Conservation (phyloP, 1,140 invertebrate genomes). For the Orussus abietinus region DNA sequence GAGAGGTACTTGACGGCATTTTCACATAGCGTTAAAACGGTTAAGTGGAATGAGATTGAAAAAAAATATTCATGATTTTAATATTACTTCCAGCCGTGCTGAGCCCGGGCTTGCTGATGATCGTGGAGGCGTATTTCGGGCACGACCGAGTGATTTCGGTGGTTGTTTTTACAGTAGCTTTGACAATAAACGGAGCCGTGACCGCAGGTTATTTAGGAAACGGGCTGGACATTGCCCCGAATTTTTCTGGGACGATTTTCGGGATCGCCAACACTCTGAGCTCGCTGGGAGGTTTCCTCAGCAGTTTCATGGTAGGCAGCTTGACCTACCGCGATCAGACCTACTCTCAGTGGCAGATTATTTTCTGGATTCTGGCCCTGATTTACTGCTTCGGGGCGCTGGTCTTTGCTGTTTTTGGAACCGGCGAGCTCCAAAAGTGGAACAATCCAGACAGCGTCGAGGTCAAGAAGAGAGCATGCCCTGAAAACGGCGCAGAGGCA, state of each 20-base stretch:
- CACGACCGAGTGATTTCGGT: slow-evolving; percentile 66
- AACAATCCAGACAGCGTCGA: slow-evolving; percentile 43
- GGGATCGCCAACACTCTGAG: slow-evolving; percentile 87
- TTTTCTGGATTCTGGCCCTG: slow-evolving; percentile 76
- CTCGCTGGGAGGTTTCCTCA: slow-evolving; percentile 82
- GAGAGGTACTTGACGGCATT: too few relatives aligned
- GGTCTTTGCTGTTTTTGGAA: slow-evolving; percentile 66
- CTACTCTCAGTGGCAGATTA: slow-evolving; percentile 74
- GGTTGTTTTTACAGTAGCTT: slow-evolving; percentile 68
- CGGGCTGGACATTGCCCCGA: slow-evolving; percentile 84
- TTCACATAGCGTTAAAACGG: too few relatives aligned
- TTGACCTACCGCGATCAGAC: slow-evolving; percentile 74
- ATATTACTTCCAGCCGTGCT: slow-evolving; percentile 55
- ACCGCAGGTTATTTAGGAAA: slow-evolving; percentile 86
- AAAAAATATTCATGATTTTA: slow-evolving; percentile 4
- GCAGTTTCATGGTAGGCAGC: slow-evolving; percentile 77
- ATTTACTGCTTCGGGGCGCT: slow-evolving; percentile 70
- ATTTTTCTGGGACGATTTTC: slow-evolving; percentile 87
- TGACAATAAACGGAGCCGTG: slow-evolving; percentile 81
- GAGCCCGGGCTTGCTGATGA: slow-evolving; percentile 64
- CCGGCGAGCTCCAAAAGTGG: slow-evolving; percentile 69
- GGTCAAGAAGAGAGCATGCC: slow-evolving; percentile 1
- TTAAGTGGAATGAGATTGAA: too few relatives aligned
- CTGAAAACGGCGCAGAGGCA: slow-evolving; percentile 7
- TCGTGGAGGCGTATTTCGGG: slow-evolving; percentile 66